phyloP scores from a whole-genome alignment of 2,888 invertebrate species.

The Nomada fabriciana region DNA sequence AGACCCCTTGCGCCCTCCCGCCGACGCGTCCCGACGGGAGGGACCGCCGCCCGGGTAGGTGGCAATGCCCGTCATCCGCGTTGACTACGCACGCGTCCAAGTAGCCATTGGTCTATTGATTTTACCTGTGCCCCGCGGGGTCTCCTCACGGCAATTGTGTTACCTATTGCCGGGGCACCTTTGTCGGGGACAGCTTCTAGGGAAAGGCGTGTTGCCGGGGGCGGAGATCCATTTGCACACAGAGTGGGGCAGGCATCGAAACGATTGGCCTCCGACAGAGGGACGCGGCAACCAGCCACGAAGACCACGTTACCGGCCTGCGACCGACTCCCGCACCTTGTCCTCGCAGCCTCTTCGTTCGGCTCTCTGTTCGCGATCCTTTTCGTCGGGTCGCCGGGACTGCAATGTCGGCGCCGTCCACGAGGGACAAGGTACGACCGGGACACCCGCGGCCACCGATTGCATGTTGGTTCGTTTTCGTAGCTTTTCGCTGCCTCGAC shows the following conservation, averaged over 20 bases:
- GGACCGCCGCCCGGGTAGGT: conserved; percentile 46
- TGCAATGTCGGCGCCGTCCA: not conserved
- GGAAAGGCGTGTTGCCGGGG: conserved; percentile 35
- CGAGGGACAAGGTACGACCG: not conserved
- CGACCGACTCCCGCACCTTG: conserved; percentile 2
- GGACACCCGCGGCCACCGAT: not conserved
- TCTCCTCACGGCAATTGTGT: conserved; percentile 39
- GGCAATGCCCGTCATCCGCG: conserved; percentile 76
- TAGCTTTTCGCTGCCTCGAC: not conserved
- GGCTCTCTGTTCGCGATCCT: not conserved
- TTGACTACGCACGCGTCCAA: conserved; percentile 78
- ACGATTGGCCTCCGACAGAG: conserved; percentile 26
- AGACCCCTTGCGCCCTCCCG: conserved; percentile 1
- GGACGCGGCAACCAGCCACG: conserved; percentile 23
- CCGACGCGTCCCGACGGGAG: not conserved
- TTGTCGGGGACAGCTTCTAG: conserved; percentile 16
- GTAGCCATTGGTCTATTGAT: conserved; percentile 83
- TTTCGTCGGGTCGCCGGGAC: not conserved
- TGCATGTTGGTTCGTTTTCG: no score
- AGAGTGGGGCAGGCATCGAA: conserved; percentile 38
- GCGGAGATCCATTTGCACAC: conserved; percentile 28
- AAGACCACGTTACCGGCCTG: conserved; percentile 43
- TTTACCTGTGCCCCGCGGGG: conserved; percentile 56
- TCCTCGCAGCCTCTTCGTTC: conserved; percentile 28
- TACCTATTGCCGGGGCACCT: conserved; percentile 49